Conservation (phyloP, 2,888 invertebrate genomes). For the Psococerastis gibbosa region DNA sequence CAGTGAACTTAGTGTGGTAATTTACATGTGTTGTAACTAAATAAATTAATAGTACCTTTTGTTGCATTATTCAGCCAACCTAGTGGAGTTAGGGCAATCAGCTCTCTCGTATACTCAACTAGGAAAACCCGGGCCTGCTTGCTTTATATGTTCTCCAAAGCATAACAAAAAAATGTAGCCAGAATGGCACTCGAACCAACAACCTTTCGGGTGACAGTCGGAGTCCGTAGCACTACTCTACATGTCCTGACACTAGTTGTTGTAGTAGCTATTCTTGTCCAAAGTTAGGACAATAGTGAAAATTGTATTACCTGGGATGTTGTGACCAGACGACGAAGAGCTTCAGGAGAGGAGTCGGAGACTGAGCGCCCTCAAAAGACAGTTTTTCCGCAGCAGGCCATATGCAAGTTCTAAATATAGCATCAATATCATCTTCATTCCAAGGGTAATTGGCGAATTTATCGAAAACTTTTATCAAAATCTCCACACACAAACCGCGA, state of each 20-base stretch:
- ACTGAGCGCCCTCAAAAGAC: conserved; percentile 60
- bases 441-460: conserved; percentile 62
- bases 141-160: too few species aligned
- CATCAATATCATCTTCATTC: conserved; percentile 45
- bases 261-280: too few species aligned
- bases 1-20: too few species aligned
- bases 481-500: conserved; percentile 38
- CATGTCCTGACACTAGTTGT: too few species aligned
- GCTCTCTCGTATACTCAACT: too few species aligned
- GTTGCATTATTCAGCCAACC: too few species aligned
- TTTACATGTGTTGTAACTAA: too few species aligned
- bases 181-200: neutral
- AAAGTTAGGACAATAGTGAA: too few species aligned
- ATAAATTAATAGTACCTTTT: neutral
- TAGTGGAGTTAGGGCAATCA: too few species aligned
- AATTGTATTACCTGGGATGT: conserved; percentile 38
- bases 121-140: too few species aligned
- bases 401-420: conserved; percentile 52
- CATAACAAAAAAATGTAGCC: neutral
- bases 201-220: too few species aligned
- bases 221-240: too few species aligned
- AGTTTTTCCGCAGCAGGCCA: conserved; percentile 64
- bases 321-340: conserved; percentile 64
- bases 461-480: conserved; percentile 52
- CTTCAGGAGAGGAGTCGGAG: conserved; percentile 62